phyloP scores from a whole-genome alignment of 2,113 vertebrate species.

The Gila orcuttii region DNA sequence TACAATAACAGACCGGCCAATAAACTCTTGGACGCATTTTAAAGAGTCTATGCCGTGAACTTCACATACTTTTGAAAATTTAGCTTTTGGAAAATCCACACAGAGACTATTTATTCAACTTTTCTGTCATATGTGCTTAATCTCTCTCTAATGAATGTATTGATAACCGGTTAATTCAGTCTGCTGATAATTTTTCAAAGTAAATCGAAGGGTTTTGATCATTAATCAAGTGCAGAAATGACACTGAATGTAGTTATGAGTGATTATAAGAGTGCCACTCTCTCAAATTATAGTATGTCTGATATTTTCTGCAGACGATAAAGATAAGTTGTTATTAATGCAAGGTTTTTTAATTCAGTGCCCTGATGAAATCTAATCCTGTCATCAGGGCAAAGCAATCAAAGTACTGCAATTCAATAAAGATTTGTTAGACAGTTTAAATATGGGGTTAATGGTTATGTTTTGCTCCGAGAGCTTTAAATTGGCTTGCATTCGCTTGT shows the following conservation, averaged over 20 bases:
- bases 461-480: slow-evolving; percentile 15
- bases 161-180: not conserved
- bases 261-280: not conserved
- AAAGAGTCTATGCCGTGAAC: no score
- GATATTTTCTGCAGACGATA: not conserved
- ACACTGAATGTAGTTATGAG: not conserved
- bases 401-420: not conserved
- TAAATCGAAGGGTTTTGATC: no score
- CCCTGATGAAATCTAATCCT: not conserved
- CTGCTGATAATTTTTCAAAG: no score
- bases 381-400: not conserved
- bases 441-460: slow-evolving; percentile 3
- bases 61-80: no score
- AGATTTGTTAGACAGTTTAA: slow-evolving; percentile 27
- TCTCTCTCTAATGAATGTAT: not conserved
- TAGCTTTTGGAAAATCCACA: no score
- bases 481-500: not conserved
- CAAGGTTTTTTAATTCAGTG: not conserved
- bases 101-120: not conserved
- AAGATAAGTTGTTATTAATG: slow-evolving; percentile 10
- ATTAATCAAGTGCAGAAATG: no score
- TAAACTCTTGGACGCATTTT: no score
- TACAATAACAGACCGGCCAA: no score
- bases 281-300: not conserved
- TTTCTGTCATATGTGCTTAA: not conserved